These are phyloP conservation scores for Halichondria panicea DNA, from an alignment of 37 sponge, comb jelly and placozoan genomes.

Conservation along the genomic window DNA sequence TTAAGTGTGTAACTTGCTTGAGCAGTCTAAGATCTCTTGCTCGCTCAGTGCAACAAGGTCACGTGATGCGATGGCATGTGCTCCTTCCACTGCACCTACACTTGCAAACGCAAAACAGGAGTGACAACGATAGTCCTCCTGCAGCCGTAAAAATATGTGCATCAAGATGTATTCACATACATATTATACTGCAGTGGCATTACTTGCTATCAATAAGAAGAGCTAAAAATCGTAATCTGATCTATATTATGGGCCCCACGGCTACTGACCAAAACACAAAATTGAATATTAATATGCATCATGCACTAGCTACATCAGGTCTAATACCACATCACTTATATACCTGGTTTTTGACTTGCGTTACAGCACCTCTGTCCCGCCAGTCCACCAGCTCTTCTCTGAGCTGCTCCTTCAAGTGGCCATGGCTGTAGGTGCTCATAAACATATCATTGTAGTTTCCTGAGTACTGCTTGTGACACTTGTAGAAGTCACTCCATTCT, in stretches of 20 bases:
- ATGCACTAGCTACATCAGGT: too few species aligned
- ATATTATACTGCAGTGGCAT: too few species aligned
- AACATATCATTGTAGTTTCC: too few species aligned
- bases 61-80: slow-evolving; percentile 50
- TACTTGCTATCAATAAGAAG: too few species aligned
- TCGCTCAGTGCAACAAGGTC: slow-evolving; percentile 58
- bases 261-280: too few species aligned
- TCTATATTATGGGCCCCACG: too few species aligned
- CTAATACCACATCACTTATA: too few species aligned
- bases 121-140: slow-evolving; percentile 30
- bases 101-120: slow-evolving; percentile 84
- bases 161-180: neutral
- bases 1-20: too few species aligned
- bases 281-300: too few species aligned
- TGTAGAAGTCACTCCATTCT: slow-evolving; percentile 6
- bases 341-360: slow-evolving; percentile 19
- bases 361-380: slow-evolving; percentile 1
- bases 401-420: neutral
- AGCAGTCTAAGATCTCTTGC: slow-evolving; percentile 62
- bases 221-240: too few species aligned
- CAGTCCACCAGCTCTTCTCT: neutral
- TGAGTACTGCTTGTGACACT: slow-evolving; percentile 1
- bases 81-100: slow-evolving; percentile 67
- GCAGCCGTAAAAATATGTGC: neutral
- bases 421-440: too few species aligned